These are phyloP conservation scores for Operophtera brumata DNA, from an alignment of 2,888 invertebrate genomes.

Conservation along the genomic window DNA sequence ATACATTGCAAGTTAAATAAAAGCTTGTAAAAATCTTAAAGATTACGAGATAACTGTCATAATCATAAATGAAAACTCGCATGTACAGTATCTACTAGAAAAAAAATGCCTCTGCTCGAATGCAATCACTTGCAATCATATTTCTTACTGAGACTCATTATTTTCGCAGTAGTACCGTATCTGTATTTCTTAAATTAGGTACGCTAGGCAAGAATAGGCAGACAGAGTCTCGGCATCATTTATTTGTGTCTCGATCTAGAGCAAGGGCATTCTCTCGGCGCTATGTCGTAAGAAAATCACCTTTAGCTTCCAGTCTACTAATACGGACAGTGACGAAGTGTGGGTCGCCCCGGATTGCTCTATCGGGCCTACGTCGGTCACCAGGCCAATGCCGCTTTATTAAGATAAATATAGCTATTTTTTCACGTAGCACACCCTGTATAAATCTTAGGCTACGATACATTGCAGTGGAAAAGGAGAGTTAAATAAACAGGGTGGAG, in stretches of 20 bases:
- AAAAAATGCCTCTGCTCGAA: too few species aligned
- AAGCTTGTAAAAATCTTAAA: too few species aligned
- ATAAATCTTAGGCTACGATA: constrained; percentile 30
- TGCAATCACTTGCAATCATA: too few species aligned
- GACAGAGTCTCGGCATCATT: too few species aligned
- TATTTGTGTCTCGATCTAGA: too few species aligned
- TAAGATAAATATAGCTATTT: constrained; percentile 56
- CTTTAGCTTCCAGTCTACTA: constrained; percentile 12
- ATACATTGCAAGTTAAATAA: too few species aligned
- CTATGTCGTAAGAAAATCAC: constrained; percentile 4
- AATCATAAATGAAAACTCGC: too few species aligned
- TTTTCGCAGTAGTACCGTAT: too few species aligned
- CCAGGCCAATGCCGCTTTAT: constrained; percentile 53
- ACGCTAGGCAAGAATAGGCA: neutral
- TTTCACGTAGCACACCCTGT: constrained; percentile 38
- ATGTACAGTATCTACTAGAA: too few species aligned
- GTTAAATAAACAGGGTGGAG: constrained; percentile 19
- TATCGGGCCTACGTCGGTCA: constrained; percentile 53
- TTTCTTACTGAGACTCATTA: too few species aligned
- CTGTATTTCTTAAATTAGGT: too few species aligned
- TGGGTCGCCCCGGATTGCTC: constrained; percentile 57
- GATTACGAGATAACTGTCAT: too few species aligned
- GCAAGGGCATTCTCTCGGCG: neutral
- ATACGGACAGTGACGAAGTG: constrained; percentile 70
- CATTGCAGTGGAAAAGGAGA: constrained; percentile 21